Base-by-base conservation (phyloP, 2,888 invertebrate species). In the Chelonus formosanus region DNA sequence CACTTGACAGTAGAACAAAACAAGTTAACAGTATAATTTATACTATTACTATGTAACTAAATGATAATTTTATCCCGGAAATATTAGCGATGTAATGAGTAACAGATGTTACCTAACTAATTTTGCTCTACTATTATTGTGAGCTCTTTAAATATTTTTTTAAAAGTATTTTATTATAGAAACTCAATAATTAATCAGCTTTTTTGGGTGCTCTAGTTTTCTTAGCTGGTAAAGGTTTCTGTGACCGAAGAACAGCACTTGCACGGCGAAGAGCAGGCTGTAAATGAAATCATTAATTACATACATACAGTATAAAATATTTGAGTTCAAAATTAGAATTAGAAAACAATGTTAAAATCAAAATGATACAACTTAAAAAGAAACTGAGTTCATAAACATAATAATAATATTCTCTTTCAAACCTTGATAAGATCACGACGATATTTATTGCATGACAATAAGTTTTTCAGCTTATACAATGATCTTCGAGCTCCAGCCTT, bases 201-300 rank as follows among this genome's bases (percentile, higher is more conserved):
- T 94, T 94, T 85, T 94, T 93, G 59, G 90, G 86, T n/a, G 87
- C 85, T 84, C 90, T 90, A 53, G 89, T 88, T 86, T 94, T 94
- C 87, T 94, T 96, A 74, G 89, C 89, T 77, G 92, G 91, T 74
- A 92, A 88, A 65, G 94, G 92, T 86, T 94, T 93, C 86, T 98
- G 97, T 63, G 97, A 96, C 75, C 92, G 90, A 71, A 97, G 87
- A 77, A 98, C 92, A 73, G 97, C 97, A 79, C 96, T 96, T 61
- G 97, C 97, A 80, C 95, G 91, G 70, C 97, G 91, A 64, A 97
- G 88, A 61, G 97, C 96, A 83, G 91, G 92, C 93, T 96, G 86
- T 59, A 67, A 63, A 67, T 40, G 40, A 36, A 32, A 45, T 48
- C 57, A 57, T 45, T 5, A 8, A 50, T 63, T 45, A 31, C 58